These are phyloP conservation scores for Schrankia costaestrigalis DNA, from an alignment of 2,888 invertebrate species.

Conservation along the genomic window DNA sequence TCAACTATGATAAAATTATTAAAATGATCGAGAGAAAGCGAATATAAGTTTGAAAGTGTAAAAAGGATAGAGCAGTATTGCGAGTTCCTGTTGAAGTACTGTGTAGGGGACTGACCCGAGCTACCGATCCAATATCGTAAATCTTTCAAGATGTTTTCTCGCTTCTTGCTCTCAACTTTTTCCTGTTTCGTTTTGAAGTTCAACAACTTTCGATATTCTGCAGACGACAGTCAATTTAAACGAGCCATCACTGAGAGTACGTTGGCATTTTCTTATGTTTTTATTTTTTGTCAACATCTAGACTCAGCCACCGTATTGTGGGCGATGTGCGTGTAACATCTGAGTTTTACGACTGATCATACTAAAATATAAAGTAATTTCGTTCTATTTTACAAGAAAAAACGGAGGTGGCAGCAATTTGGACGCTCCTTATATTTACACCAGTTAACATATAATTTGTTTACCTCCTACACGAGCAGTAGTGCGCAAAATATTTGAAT, in stretches of 20 bases:
- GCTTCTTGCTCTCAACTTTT: constrained; percentile 45
- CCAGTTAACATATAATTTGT: constrained; percentile 35
- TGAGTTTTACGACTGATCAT: constrained; percentile 36
- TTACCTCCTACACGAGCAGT: constrained; percentile 47
- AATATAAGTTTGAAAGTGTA: constrained; percentile 40
- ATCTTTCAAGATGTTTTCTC: constrained; percentile 44
- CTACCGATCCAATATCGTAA: constrained; percentile 54
- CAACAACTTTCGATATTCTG: constrained; percentile 50
- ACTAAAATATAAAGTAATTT: constrained; percentile 33
- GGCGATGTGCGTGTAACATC: constrained; percentile 43
- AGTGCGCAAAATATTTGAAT: constrained; percentile 44
- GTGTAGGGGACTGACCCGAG: constrained; percentile 52
- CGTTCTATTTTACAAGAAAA: constrained; percentile 34
- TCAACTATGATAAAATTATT: constrained; percentile 41
- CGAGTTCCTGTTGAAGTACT: constrained; percentile 39
- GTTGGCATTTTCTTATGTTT: constrained; percentile 6
- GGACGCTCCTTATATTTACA: constrained; percentile 39
- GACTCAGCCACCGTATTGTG: constrained; percentile 28
- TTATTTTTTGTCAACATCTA: constrained; percentile 21
- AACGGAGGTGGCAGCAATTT: constrained; percentile 46
- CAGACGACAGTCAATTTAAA: constrained; percentile 35
- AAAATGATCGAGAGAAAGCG: constrained; percentile 40
- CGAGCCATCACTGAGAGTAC: constrained; percentile 18
- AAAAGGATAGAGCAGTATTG: constrained; percentile 31
- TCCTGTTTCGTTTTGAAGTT: constrained; percentile 51